Base-by-base conservation (phyloP, 2,113 vertebrate species). In the Python bivittatus region DNA sequence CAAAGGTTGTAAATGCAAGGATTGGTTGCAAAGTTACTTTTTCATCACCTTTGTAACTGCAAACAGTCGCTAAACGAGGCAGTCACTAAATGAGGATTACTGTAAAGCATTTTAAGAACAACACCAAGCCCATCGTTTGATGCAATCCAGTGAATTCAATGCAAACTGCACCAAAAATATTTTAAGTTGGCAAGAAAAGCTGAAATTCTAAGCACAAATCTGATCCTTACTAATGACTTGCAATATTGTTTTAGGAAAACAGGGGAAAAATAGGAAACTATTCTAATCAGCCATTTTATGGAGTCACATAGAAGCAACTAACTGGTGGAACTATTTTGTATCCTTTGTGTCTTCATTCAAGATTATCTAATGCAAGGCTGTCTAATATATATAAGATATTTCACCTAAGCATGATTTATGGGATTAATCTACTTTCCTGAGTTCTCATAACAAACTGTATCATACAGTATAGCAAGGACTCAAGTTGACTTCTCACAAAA, bases 211-310 rank as follows among this genome's bases (percentile, higher is more conserved):
- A 94, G 96, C 86, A 91, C 93, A 64, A 95, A 38, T 83, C 22
- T 91, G 52, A 93, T 96, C 84, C 3, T 94, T 88, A 93, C 38
- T 91, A 95, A 97, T 92, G 95, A 93, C 84, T 95, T 91, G 22
- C 93, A 96, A 93, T 95, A 93, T 95, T 95, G 93, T 58, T 83
- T 38, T 9, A 1, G 44, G 83, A 88, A 6, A 54, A 60, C 1
- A 61, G 64, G 68, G 84, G 84, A 86, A 48, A 90, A 68, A 58
- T 2, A 8, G 91, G 86, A 38, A n/a, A 94, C 0, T 53, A 6
- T 2, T 58, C 88, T 27, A 88, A 12, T 90, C 0, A 1, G 0
- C 7, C 10, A 25, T 33, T 83, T 2, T 85, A 38, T 9, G 15
- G 27, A 64, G n/a, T 60, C 0, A 13, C 84, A 48, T 12, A 42